phyloP scores from a whole-genome alignment of 2,113 vertebrate species.

The Atrichornis clamosus region DNA sequence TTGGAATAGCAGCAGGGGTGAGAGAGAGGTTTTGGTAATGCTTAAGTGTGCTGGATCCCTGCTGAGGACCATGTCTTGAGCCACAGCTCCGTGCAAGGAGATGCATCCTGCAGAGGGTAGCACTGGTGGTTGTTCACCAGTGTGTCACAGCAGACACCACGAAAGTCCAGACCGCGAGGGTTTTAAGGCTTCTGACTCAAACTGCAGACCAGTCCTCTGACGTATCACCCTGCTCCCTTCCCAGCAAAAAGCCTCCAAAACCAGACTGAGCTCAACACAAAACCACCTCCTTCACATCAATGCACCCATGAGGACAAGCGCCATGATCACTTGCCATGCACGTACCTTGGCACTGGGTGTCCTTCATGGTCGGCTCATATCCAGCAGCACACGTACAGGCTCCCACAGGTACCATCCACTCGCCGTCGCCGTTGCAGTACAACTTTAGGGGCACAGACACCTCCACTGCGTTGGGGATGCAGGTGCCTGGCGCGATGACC shows the following conservation, averaged over 20 bases:
- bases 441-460: slow-evolving; percentile 95
- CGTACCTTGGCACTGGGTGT: slow-evolving; percentile 91
- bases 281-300: not conserved
- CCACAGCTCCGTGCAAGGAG: not conserved
- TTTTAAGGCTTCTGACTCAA: not conserved
- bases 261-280: not conserved
- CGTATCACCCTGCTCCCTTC: not conserved
- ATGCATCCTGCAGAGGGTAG: not conserved
- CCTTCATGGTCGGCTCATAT: slow-evolving; percentile 88
- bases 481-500: slow-evolving; percentile 94
- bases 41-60: not conserved
- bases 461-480: slow-evolving; percentile 90
- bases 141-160: not conserved
- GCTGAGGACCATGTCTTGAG: not conserved
- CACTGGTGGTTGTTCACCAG: not conserved
- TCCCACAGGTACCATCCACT: slow-evolving; percentile 98
- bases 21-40: not conserved
- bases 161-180: fast-evolving
- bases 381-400: slow-evolving; percentile 92
- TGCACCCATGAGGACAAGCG: fast-evolving
- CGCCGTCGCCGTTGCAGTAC: slow-evolving; percentile 95
- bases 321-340: fast-evolving
- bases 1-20: fast-evolving
- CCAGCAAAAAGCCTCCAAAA: not conserved
- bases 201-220: not conserved